phyloP scores from a whole-genome alignment of 2,888 invertebrate species.

The Netelia inedita region DNA sequence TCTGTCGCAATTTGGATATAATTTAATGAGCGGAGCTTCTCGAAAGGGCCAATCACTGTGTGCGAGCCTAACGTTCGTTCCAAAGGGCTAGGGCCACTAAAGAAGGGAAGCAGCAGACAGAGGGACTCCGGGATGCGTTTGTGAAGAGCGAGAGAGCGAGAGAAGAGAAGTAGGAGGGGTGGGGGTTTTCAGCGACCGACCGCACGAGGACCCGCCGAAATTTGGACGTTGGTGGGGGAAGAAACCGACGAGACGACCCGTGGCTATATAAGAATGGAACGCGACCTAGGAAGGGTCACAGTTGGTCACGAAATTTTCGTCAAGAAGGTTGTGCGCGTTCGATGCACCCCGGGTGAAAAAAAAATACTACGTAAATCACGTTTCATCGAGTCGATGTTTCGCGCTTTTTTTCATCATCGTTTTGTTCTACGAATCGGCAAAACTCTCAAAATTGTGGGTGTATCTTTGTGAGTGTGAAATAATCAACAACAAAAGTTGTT shows the following conservation, averaged over 20 bases:
- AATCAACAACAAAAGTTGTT: background rate
- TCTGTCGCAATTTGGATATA: background rate
- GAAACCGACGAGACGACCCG: conserved; percentile 71
- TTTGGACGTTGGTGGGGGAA: conserved; percentile 60
- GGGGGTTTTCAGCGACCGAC: conserved; percentile 68
- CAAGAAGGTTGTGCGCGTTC: conserved; percentile 69
- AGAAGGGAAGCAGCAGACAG: conserved; percentile 19
- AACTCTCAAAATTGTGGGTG: conserved; percentile 21
- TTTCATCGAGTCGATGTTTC: conserved; percentile 35
- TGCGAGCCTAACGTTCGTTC: background rate
- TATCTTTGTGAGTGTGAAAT: conserved; percentile 30
- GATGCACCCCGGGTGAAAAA: background rate
- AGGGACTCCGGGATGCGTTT: conserved; percentile 47
- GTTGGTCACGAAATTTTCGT: conserved; percentile 79
- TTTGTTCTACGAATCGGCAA: conserved; percentile 7
- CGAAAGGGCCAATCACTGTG: background rate
- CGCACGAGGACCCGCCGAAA: conserved; percentile 64
- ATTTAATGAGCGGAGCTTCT: background rate
- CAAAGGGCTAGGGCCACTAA: background rate
- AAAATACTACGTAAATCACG: conserved; percentile 6
- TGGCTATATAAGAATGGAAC: conserved; percentile 82
- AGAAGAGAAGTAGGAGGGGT: conserved; percentile 37
- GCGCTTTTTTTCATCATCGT: conserved; percentile 18
- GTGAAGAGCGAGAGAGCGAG: background rate
- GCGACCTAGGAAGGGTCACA: conserved; percentile 81